These are phyloP conservation scores for Bungarus multicinctus DNA, from an alignment of 2,113 vertebrate genomes.

Conservation along the genomic window DNA sequence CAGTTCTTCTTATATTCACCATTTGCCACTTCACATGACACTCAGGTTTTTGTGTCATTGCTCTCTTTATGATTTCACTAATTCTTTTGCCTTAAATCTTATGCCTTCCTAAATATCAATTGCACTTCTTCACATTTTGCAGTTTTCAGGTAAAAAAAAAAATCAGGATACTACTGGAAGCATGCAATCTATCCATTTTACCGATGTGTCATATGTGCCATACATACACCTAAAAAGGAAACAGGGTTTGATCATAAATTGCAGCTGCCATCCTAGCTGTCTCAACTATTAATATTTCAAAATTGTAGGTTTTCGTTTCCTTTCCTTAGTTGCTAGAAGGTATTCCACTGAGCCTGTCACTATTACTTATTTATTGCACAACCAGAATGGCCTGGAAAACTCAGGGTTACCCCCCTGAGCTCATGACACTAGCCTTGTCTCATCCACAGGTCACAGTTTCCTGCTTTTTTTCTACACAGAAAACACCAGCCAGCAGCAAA, in stretches of 20 bases:
- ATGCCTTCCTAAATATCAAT: neutral
- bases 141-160: too few species aligned
- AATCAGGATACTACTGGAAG: neutral
- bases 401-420: neutral
- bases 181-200: neutral
- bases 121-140: neutral
- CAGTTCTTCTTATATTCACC: neutral
- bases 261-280: neutral
- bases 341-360: neutral
- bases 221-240: neutral
- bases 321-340: neutral
- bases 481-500: neutral
- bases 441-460: neutral
- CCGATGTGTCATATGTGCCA: neutral
- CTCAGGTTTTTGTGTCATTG: neutral
- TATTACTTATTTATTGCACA: neutral
- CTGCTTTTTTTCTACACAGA: neutral
- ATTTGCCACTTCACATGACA: neutral
- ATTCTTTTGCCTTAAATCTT: neutral
- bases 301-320: neutral
- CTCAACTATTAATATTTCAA: neutral
- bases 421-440: neutral
- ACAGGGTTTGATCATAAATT: neutral
- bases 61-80: neutral
- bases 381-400: neutral